A percentile compares a stretch with the other conserved stretches of the same genome.
Conservation (phyloP, 2,888 invertebrate species). For the Drosophila macrospina region DNA sequence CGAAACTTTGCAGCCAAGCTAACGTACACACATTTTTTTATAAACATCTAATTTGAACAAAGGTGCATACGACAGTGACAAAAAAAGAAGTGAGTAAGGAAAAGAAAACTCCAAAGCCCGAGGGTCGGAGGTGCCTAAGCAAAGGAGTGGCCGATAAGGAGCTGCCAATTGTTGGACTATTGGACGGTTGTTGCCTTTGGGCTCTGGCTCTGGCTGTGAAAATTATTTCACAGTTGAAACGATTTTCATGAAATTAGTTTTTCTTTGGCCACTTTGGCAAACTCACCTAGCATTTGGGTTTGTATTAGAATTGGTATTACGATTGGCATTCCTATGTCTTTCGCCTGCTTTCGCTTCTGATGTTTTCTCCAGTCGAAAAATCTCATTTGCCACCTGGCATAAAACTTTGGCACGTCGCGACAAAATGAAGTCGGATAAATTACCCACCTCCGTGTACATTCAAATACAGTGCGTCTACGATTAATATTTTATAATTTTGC, state of each 20-base stretch:
- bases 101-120: constrained; percentile 37
- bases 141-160: constrained; percentile 52
- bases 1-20: constrained; percentile 67
- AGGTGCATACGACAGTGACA: constrained; percentile 43
- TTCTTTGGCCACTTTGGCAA: constrained; percentile 58
- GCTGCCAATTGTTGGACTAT: constrained; percentile 66
- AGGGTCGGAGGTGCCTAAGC: constrained; percentile 43
- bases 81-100: constrained; percentile 28
- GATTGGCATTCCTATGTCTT: constrained; percentile 15
- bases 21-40: constrained; percentile 62
- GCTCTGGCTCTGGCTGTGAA: constrained; percentile 37
- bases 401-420: constrained; percentile 67
- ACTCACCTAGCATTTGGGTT: constrained; percentile 22
- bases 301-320: constrained; percentile 9
- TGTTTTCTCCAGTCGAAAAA: constrained; percentile 44
- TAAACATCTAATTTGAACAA: constrained; percentile 65
- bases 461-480: constrained; percentile 62
- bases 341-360: not conserved
- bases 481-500: constrained; percentile 76
- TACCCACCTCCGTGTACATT: constrained; percentile 41
- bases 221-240: constrained; percentile 79
- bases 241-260: constrained; percentile 80
- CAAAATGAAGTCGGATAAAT: constrained; percentile 55
- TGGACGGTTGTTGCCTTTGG: constrained; percentile 60
- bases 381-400: constrained; percentile 57